Evolutionary conservation across 2,113 vertebrate genomes (phyloP).

Genomic region (Python bivittatus): DNA sequence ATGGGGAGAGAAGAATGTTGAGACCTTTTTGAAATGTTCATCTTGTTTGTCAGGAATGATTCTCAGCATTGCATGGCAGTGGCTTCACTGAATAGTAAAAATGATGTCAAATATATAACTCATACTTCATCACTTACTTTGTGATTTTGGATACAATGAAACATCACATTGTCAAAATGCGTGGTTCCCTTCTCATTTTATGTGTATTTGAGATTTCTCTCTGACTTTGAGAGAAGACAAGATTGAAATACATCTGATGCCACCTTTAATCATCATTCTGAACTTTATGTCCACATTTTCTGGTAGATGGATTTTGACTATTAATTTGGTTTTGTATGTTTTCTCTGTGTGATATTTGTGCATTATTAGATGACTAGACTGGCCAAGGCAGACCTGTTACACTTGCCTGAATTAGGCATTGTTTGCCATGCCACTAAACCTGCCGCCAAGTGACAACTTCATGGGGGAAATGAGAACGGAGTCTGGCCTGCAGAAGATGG

Average conservation of each 20-base stretch:
- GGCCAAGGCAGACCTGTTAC: slow-evolving; percentile 99
- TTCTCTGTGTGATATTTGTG: slow-evolving; percentile 99
- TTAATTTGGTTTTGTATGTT: slow-evolving; percentile 99
- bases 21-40: slow-evolving; percentile 37
- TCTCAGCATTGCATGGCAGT: slow-evolving; percentile 15
- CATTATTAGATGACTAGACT: slow-evolving; percentile 99
- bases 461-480: slow-evolving; percentile 97
- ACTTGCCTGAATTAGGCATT: slow-evolving; percentile 99
- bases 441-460: slow-evolving; percentile 97
- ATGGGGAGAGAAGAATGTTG: slow-evolving; percentile 20
- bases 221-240: slow-evolving; percentile 63
- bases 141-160: slow-evolving; percentile 50
- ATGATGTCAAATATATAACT: slow-evolving; percentile 48
- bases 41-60: slow-evolving; percentile 42
- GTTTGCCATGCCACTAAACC: slow-evolving; percentile 99
- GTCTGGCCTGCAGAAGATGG: slow-evolving; percentile 98
- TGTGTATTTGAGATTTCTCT: slow-evolving; percentile 66
- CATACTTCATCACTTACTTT: slow-evolving; percentile 38
- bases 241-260: slow-evolving; percentile 70
- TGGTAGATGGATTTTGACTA: slow-evolving; percentile 97
- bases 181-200: slow-evolving; percentile 46
- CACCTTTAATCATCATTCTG: slow-evolving; percentile 75
- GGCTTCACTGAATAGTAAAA: slow-evolving; percentile 40
- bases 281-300: slow-evolving; percentile 86
- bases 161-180: slow-evolving; percentile 55